These are phyloP conservation scores for Diachasma alloeum DNA, from an alignment of 1,140 invertebrate species.

Conservation along the genomic window DNA sequence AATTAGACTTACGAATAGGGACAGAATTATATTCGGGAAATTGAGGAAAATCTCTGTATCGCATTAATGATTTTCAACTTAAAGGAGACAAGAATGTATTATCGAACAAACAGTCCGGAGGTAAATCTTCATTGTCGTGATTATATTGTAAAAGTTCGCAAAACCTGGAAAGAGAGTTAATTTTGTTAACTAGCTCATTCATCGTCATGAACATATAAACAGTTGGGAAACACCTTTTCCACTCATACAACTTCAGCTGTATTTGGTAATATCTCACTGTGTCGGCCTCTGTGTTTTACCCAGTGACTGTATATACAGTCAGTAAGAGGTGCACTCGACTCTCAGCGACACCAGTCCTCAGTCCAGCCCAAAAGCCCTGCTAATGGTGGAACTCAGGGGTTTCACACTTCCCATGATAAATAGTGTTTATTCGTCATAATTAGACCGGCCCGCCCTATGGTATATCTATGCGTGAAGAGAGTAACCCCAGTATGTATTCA, in stretches of 20 bases:
- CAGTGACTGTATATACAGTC: background rate
- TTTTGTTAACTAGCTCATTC: slow-evolving; percentile 26
- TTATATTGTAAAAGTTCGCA: background rate
- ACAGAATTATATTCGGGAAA: too few relatives aligned
- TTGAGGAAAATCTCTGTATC: too few relatives aligned
- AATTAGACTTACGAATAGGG: too few relatives aligned
- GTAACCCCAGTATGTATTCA: background rate
- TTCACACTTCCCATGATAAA: slow-evolving; percentile 32
- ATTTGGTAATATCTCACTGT: background rate
- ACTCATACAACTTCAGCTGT: background rate
- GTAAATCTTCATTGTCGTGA: background rate
- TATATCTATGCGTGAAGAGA: slow-evolving; percentile 1
- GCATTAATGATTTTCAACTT: too few relatives aligned
- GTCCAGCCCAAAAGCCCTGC: slow-evolving; percentile 1
- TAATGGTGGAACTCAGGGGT: slow-evolving; percentile 1
- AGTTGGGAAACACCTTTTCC: background rate
- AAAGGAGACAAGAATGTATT: too few relatives aligned
- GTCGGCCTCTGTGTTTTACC: background rate
- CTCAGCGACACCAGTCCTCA: background rate
- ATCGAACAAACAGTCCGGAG: background rate
- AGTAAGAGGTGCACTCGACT: background rate
- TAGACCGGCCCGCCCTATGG: slow-evolving; percentile 24
- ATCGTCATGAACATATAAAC: slow-evolving; percentile 11
- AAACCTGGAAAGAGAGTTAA: slow-evolving; percentile 8
- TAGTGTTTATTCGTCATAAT: slow-evolving; percentile 39